Evolutionary conservation across 92 coral and sea anemone species (phyloP), one percentile per base, ranked within the genome.

Genomic region (Epizoanthus scotinus): DNA sequence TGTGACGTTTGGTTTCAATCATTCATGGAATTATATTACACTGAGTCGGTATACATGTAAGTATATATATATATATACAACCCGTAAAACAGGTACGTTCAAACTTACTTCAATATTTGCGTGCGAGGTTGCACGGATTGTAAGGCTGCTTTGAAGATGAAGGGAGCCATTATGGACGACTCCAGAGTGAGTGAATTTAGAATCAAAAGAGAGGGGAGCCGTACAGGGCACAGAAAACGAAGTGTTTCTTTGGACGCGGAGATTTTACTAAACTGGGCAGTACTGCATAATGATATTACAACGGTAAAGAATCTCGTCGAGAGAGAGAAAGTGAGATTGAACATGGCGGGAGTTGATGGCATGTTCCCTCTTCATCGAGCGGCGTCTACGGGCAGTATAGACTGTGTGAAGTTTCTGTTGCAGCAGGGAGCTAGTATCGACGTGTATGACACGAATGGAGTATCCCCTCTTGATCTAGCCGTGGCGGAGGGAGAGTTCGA

Each of bases 401-500:
- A 93, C 36, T 94, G 98, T 73, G 85, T 96, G 15, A 82, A 89
- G 73, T 81, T 85, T 40, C 88, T 96, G 0, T 87, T 96, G 6
- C 84, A 87, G 49, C 85, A 89, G 36, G 99, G 99, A 13, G 99
- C 97, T 13, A 71, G 58, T n/a, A 88, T 96, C 17, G 90, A 96
- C 47, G 97, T 94, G 7, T 75, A 68, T 21, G 91, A 91, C 73
- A 82, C 83, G 53, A 86, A 91, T n/a, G 99, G 98, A 3, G 64
- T 90, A 8, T 88, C 98, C 0, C 99, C 99, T 6, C 83, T 96
- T 6, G 99, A 94, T 52, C 81, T 84, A 18, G 99, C 99, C 0
- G 98, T 93, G 8, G 54, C 74, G 38, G 99, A 94, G 79, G 99
- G 99, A 1, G 94, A 96, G 38, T 96, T 91, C 63, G 99, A 96